Evolutionary conservation across 2,797 vertebrate species (phyloP).

Genomic region (Tokudaia muenninki): DNA sequence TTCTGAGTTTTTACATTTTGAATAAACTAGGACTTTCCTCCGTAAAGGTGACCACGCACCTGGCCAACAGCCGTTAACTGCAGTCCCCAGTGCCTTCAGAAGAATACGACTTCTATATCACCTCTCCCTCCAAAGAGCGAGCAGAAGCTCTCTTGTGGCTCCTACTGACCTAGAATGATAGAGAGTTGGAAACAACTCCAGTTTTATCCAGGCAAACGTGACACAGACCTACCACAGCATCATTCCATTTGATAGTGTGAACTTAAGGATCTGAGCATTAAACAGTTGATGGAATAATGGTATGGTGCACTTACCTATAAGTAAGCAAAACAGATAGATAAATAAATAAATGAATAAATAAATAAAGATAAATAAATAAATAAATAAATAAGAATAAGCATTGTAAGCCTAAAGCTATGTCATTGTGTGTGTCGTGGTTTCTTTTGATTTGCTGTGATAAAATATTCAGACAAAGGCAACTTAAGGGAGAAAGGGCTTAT

Average conservation of each 20-base stretch:
- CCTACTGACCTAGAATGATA: neutral
- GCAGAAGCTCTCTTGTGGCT: neutral
- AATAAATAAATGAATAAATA: too few species aligned
- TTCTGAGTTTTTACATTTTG: neutral
- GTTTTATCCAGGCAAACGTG: neutral
- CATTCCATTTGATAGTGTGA: neutral
- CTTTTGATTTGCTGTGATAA: neutral
- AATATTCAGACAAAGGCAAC: neutral
- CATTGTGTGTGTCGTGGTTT: neutral
- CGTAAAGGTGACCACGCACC: neutral
- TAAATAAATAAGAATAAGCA: neutral
- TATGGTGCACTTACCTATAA: neutral
- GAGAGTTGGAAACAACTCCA: neutral
- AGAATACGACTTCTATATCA: neutral
- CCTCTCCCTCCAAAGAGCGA: neutral
- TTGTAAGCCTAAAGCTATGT: neutral
- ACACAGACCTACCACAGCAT: neutral
- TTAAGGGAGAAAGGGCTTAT: neutral
- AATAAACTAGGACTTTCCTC: neutral
- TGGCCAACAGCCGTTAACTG: neutral
- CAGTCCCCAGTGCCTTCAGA: neutral
- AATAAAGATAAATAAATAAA: too few species aligned
- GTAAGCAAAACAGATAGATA: neutral
- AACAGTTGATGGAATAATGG: neutral
- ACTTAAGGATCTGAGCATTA: neutral